Percentiles rank a stretch among this genome's conserved stretches.
Conservation (phyloP, 1,140 invertebrate genomes). For the Drosophila melanogaster region Release_6_plus_ISO1_MT NC_004354.4:1105001-1105500, state of each 20-base stretch:
- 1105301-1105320: too few species aligned
- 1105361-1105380: neutral
- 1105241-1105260: too few species aligned
- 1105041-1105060: constrained; percentile 46
- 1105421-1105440: constrained; percentile 6
- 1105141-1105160: constrained; percentile 31
- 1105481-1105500: neutral
- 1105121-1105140: constrained; percentile 34
- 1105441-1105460: neutral
- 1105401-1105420: constrained; percentile 35
- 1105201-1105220: neutral
- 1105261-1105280: too few species aligned
- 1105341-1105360: too few species aligned
- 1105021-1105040: constrained; percentile 49
- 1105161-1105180: neutral
- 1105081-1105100: constrained; percentile 15
- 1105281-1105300: too few species aligned
- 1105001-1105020: constrained; percentile 21
- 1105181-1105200: neutral
- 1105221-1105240: neutral
- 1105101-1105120: neutral
- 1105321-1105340: too few species aligned
- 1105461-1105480: neutral
- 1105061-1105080: constrained; percentile 45
- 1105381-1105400: constrained; percentile 9